Base-by-base conservation (phyloP, 2,888 invertebrate species). In the Hypena proboscidalis region DNA sequence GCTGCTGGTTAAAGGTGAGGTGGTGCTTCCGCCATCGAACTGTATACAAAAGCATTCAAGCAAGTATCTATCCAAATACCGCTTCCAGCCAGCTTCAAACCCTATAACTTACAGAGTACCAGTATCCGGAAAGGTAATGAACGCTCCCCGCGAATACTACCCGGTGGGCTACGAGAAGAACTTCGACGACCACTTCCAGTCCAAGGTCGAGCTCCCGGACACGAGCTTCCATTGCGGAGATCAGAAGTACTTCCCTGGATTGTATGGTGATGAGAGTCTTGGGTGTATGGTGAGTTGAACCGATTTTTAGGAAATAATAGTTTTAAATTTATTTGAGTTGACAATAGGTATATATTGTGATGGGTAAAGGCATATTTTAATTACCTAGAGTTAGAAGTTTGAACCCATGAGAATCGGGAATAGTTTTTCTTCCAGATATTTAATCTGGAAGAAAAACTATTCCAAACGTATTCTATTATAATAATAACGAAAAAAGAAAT, bases 111-210 rank as follows among this genome's bases (percentile, higher is more conserved):
- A n/a, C 78, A 90, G 90, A 70, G 73, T 74, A 40, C 87, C 85
- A 43, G 80, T 86, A 34, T 47, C 77, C 2, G 85, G 86, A 29
- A 91, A 96, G 88, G 97, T 97, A 2, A 97, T 97, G 97, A 97
- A 97, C 74, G 97, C 97, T 0, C 97, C 97, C 0, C 93, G 95
- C 29, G 97, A 97, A 70, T 97, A 97, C 76, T 97, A 97, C 77
- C 97, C 97, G 0, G 95, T 95, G 1, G 95, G 95, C 0, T 97
- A 97, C 70, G 96, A 97, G 70, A 97, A 97, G 83, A 96, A 97
- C 78, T 97, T 96, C 68, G 97, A 97, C 70, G 97, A 97, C 67
- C 96, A 96, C 69, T 97, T 97, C 77, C 94, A 94, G 41, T 95
- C 97, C 0, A 94, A 95, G 59, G 97, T 97, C 0, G 96, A 96